Evolutionary conservation across 1,140 invertebrate species (phyloP).

Genomic region (Philaenus spumarius): DNA sequence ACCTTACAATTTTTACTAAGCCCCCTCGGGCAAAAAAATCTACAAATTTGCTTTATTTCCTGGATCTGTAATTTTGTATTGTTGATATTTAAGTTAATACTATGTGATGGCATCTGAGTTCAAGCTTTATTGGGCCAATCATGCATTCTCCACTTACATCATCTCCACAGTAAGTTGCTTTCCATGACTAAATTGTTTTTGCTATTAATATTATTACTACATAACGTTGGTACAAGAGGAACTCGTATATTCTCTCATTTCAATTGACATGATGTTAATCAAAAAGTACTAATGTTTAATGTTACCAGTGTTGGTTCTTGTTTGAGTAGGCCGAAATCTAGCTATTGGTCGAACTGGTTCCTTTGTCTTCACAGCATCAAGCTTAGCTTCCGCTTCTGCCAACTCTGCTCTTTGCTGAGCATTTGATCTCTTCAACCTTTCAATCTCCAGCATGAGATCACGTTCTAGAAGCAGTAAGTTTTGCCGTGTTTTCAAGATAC

Average conservation of each 20-base stretch:
- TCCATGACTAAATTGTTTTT: too few species aligned
- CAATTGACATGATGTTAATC: background rate
- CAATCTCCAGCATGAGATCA: slow-evolving; percentile 9
- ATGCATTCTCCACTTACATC: too few species aligned
- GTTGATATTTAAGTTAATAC: too few species aligned
- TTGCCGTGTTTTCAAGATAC: too few species aligned
- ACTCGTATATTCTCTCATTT: background rate
- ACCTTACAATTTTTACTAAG: too few species aligned
- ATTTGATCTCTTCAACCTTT: background rate
- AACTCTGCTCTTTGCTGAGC: background rate
- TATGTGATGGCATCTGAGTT: too few species aligned
- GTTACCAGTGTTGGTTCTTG: background rate
- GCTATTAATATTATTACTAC: background rate
- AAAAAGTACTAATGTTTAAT: background rate
- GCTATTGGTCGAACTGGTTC: background rate
- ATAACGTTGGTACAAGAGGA: background rate
- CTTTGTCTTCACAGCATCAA: too few species aligned
- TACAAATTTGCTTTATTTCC: too few species aligned
- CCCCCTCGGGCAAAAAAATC: too few species aligned
- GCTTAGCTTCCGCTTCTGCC: background rate
- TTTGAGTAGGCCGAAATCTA: background rate
- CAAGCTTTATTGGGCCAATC: too few species aligned
- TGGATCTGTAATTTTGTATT: too few species aligned
- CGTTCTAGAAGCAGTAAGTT: background rate
- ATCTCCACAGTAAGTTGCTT: too few species aligned